These are phyloP conservation scores for Zeugodacus cucurbitae DNA, from an alignment of 1,140 invertebrate genomes.

Conservation along the genomic window DNA sequence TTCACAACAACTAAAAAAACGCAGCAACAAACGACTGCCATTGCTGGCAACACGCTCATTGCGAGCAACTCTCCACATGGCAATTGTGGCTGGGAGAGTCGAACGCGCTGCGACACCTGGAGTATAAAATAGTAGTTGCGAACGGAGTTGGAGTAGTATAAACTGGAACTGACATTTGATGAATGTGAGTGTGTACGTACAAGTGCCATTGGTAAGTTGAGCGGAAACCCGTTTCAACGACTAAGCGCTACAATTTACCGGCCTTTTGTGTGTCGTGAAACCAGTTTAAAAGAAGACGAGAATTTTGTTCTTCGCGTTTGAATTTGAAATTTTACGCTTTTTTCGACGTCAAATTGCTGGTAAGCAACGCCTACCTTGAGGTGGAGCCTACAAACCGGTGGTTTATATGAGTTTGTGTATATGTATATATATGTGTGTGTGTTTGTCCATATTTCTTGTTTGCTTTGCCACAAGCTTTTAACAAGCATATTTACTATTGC, in stretches of 20 bases:
- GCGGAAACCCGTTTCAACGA: background rate
- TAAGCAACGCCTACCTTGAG: constrained; percentile 30
- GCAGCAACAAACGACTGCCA: background rate
- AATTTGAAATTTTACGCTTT: background rate
- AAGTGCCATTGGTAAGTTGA: background rate
- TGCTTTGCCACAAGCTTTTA: background rate
- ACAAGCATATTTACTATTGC: background rate
- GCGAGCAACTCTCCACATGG: background rate
- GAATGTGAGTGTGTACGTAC: background rate
- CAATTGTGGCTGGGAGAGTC: background rate
- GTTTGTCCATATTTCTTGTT: background rate
- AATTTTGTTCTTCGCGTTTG: background rate
- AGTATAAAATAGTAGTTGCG: background rate
- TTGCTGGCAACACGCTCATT: background rate
- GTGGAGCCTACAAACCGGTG: constrained; percentile 31
- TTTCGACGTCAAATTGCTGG: background rate
- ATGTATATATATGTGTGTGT: background rate
- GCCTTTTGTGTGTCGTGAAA: background rate
- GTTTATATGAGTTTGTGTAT: background rate
- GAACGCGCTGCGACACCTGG: background rate
- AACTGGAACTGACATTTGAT: background rate
- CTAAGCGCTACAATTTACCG: background rate
- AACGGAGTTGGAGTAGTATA: background rate
- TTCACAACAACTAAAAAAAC: background rate
- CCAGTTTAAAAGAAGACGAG: background rate